These are phyloP conservation scores for Eudasyphora cyanicolor DNA, from an alignment of 2,888 invertebrate species.

Conservation along the genomic window DNA sequence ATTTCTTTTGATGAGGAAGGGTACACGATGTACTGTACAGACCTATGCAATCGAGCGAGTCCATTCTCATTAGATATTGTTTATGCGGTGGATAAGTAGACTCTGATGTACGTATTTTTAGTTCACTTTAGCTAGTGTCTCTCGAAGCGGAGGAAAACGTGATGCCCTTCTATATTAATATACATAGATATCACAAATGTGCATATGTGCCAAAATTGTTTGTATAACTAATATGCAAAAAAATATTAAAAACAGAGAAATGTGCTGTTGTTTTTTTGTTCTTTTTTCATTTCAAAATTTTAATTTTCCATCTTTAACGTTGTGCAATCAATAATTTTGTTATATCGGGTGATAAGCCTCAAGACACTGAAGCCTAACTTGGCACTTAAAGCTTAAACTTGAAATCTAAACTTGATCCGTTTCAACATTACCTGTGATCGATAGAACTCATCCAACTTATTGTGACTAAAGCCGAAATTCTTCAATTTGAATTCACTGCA, in stretches of 20 bases:
- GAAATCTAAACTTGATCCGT: background rate
- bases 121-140: background rate
- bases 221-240: background rate
- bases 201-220: background rate
- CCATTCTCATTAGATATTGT: background rate
- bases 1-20: too few species aligned
- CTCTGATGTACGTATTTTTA: background rate
- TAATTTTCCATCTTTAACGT: background rate
- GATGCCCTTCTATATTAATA: too few species aligned
- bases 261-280: conserved; percentile 15
- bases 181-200: too few species aligned
- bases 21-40: background rate
- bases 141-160: background rate
- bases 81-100: background rate
- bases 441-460: conserved; percentile 76
- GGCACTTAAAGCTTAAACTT: background rate
- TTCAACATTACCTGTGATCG: conserved; percentile 76
- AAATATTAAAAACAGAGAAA: background rate
- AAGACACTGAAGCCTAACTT: background rate
- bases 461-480: conserved; percentile 76
- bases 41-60: background rate
- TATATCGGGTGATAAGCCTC: background rate
- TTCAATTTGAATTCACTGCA: conserved; percentile 73
- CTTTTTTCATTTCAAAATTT: conserved; percentile 18
- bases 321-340: conserved; percentile 28